These are phyloP conservation scores for Callospermophilus lateralis DNA, from an alignment of 2,113 vertebrate species.

Conservation along the genomic window DNA sequence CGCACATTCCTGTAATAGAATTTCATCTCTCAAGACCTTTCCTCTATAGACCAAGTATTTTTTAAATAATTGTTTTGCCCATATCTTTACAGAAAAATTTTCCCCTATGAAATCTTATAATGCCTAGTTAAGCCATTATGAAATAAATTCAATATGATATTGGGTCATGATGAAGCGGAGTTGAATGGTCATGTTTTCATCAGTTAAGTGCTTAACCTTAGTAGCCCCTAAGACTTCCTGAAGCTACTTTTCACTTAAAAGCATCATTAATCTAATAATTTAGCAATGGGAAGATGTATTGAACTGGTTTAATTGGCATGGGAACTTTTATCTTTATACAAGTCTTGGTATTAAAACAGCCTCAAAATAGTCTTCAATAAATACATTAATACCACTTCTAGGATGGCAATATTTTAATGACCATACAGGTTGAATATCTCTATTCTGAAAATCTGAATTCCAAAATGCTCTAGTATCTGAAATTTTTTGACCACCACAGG, in stretches of 20 bases:
- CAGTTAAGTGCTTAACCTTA: constrained; percentile 43
- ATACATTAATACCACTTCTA: background rate
- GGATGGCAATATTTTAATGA: background rate
- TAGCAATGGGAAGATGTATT: constrained; percentile 14
- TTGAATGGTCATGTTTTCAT: background rate
- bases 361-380: constrained; percentile 1
- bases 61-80: constrained; percentile 31
- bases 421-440: background rate
- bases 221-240: constrained; percentile 12
- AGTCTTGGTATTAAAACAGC: background rate
- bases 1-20: background rate
- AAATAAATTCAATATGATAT: constrained; percentile 66
- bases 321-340: background rate
- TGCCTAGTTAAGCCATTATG: background rate
- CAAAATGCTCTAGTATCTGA: background rate
- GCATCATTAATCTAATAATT: constrained; percentile 71
- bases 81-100: constrained; percentile 34
- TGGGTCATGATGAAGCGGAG: constrained; percentile 28
- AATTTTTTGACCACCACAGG: background rate
- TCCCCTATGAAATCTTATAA: constrained; percentile 17
- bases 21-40: constrained; percentile 39
- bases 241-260: constrained; percentile 64
- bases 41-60: background rate
- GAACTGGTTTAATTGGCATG: background rate
- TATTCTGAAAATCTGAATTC: background rate